Percentiles rank a stretch among this genome's conserved stretches.
These are phyloP conservation scores for Oxyura jamaicensis DNA, from an alignment of 2,113 vertebrate genomes.

Conservation along the genomic window DNA sequence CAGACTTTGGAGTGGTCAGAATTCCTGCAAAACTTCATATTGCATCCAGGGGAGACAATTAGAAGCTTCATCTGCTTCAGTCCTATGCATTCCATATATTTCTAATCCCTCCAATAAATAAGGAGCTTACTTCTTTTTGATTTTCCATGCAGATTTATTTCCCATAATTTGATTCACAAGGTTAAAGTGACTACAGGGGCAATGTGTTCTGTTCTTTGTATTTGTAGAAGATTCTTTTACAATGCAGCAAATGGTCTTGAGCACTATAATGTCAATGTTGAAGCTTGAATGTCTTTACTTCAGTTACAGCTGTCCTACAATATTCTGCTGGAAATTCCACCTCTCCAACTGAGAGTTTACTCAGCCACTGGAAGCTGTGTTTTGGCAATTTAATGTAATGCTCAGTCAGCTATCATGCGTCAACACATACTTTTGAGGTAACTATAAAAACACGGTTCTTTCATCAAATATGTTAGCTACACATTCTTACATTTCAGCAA, in stretches of 20 bases:
- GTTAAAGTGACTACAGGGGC: not conserved
- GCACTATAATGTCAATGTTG: constrained; percentile 61
- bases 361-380: not conserved
- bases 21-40: not conserved
- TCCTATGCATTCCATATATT: not conserved
- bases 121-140: not conserved
- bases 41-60: not conserved
- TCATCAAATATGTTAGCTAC: constrained; percentile 21
- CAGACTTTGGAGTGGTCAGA: not conserved
- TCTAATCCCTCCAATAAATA: not conserved
- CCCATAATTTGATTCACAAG: not conserved
- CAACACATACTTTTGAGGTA: not conserved
- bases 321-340: constrained; percentile 54
- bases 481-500: constrained; percentile 27
- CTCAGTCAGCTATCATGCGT: not conserved
- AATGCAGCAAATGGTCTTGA: constrained; percentile 4
- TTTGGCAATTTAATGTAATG: not conserved
- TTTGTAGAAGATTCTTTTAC: not conserved
- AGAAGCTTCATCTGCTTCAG: not conserved
- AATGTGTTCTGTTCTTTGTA: not conserved
- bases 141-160: not conserved
- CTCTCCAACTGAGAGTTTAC: constrained; percentile 25
- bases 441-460: not conserved
- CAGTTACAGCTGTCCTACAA: constrained; percentile 41
- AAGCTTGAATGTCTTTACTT: constrained; percentile 61